Evolutionary conservation across 2,797 vertebrate genomes (phyloP).

Genomic region (Brachymystax lenok): DNA sequence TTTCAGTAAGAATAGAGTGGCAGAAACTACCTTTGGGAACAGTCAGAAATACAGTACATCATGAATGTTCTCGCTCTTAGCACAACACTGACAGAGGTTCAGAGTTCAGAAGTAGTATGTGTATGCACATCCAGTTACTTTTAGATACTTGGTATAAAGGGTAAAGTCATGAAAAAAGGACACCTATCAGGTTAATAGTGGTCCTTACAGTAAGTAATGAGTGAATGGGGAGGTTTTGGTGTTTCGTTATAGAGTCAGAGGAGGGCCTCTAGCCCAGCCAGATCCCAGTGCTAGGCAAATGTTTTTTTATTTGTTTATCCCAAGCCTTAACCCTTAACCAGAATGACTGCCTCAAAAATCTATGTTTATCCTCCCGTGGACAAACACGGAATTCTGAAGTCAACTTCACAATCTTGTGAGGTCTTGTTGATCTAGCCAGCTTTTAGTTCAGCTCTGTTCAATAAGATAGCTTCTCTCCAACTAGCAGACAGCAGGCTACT

Average conservation of each 20-base stretch:
- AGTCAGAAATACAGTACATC: background rate
- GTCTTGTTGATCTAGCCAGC: constrained; percentile 8
- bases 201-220: background rate
- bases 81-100: background rate
- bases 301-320: no score
- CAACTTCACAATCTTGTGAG: no score
- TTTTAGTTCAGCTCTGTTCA: constrained; percentile 45
- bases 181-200: background rate
- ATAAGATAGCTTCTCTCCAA: constrained; percentile 50
- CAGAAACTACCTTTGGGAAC: background rate
- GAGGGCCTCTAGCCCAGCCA: constrained; percentile 4
- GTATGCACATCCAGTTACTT: background rate
- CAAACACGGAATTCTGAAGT: no score
- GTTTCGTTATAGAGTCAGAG: background rate
- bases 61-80: background rate
- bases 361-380: no score
- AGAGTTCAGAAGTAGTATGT: no score
- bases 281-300: no score
- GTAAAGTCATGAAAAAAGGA: background rate
- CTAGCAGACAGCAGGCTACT: constrained; percentile 21
- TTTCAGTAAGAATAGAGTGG: background rate
- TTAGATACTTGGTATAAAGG: background rate
- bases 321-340: no score
- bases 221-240: background rate
- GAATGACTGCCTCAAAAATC: no score